These are phyloP conservation scores for Erebia palarica DNA, from an alignment of 2,888 invertebrate species.

Conservation along the genomic window DNA sequence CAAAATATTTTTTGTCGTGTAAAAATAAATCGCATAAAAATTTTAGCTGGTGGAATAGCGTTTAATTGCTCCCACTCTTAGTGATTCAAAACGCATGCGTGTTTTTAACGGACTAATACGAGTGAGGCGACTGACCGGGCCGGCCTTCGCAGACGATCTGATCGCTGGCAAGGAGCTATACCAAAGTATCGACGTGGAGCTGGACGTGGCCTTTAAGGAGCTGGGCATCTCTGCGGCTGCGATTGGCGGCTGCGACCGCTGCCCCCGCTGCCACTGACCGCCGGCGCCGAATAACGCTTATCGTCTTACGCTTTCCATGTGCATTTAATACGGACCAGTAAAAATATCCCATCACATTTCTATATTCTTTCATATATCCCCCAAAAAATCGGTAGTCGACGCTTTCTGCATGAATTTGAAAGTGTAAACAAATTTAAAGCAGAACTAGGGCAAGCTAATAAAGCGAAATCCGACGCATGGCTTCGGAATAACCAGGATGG, in stretches of 20 bases:
- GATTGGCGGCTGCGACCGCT: constrained; percentile 63
- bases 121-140: constrained; percentile 51
- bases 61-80: constrained; percentile 43
- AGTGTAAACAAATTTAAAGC: constrained; percentile 36
- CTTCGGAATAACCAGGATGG: constrained; percentile 75
- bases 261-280: constrained; percentile 74
- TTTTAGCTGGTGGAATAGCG: constrained; percentile 79
- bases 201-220: constrained; percentile 95
- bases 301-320: constrained; percentile 49
- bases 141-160: constrained; percentile 88
- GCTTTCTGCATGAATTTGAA: constrained; percentile 49
- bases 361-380: constrained; percentile 35
- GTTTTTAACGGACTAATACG: constrained; percentile 43
- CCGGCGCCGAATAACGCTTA: constrained; percentile 33
- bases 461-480: constrained; percentile 65
- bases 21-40: constrained; percentile 59
- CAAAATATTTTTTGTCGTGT: constrained; percentile 52
- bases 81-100: constrained; percentile 53
- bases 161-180: constrained; percentile 94
- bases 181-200: constrained; percentile 95
- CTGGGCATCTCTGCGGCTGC: constrained; percentile 60
- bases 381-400: constrained; percentile 27
- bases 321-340: constrained; percentile 63
- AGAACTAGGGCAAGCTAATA: constrained; percentile 28
- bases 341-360: constrained; percentile 45